These are phyloP conservation scores for Melanotus villosus DNA, from an alignment of 2,888 invertebrate genomes.

Conservation along the genomic window DNA sequence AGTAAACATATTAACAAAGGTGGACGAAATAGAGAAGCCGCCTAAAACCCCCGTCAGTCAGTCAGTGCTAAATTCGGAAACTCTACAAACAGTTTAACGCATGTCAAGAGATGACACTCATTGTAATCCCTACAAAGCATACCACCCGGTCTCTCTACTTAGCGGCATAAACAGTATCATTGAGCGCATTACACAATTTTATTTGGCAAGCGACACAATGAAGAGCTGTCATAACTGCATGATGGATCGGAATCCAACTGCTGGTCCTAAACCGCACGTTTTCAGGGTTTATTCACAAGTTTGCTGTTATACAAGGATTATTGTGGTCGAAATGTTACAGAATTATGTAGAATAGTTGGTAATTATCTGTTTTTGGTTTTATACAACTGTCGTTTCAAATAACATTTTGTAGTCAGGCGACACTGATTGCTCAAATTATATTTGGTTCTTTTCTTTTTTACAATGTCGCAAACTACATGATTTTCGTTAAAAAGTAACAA, in stretches of 20 bases:
- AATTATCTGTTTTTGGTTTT: slow-evolving; percentile 7
- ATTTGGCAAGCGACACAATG: slow-evolving; percentile 59
- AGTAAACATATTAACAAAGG: slow-evolving; percentile 44
- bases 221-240: slow-evolving; percentile 63
- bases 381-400: too few relatives aligned
- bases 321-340: slow-evolving; percentile 3
- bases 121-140: slow-evolving; percentile 56
- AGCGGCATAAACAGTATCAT: slow-evolving; percentile 57
- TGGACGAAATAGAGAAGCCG: slow-evolving; percentile 43
- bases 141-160: slow-evolving; percentile 55
- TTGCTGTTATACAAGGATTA: slow-evolving; percentile 27
- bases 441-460: too few relatives aligned
- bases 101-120: slow-evolving; percentile 63
- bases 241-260: slow-evolving; percentile 60
- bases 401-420: too few relatives aligned
- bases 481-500: too few relatives aligned
- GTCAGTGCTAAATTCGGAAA: slow-evolving; percentile 52
- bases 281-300: slow-evolving; percentile 32
- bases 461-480: too few relatives aligned
- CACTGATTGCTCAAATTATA: too few relatives aligned
- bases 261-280: slow-evolving; percentile 35
- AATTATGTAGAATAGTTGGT: slow-evolving; percentile 9
- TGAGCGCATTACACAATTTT: slow-evolving; percentile 60
- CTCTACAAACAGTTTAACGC: slow-evolving; percentile 63
- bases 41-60: slow-evolving; percentile 48